Evolutionary conservation across 2,888 invertebrate genomes (phyloP).

Genomic region (Mythimna loreyi): DNA sequence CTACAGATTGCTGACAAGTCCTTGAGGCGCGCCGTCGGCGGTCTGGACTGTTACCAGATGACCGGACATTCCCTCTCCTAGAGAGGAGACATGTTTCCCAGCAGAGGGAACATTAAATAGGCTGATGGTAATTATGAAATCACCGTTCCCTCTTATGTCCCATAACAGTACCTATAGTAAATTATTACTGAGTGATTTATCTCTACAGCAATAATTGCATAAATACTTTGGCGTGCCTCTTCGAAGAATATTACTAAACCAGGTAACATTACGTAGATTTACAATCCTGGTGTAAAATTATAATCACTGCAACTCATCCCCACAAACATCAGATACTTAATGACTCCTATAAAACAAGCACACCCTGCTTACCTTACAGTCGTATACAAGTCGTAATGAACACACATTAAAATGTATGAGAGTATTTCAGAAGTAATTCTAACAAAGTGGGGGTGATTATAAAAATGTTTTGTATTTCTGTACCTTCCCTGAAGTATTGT

Average conservation of each 20-base stretch:
- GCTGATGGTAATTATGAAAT: too few relatives aligned
- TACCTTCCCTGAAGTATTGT: not conserved
- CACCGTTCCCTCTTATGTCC: too few relatives aligned
- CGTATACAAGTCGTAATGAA: constrained; percentile 38
- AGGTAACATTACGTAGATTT: not conserved
- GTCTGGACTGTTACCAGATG: too few relatives aligned
- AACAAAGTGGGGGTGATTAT: constrained; percentile 15
- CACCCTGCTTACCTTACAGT: constrained; percentile 16
- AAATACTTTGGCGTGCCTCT: not conserved
- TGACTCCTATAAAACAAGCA: constrained; percentile 6
- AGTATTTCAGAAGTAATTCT: constrained; percentile 44
- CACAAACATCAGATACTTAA: constrained; percentile 16
- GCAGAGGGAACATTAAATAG: too few relatives aligned
- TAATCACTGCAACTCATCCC: constrained; percentile 1
- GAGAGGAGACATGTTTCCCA: too few relatives aligned
- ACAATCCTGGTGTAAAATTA: not conserved
- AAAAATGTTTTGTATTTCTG: constrained; percentile 21
- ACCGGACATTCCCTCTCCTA: too few relatives aligned
- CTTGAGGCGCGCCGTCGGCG: too few relatives aligned
- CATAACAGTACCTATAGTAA: too few relatives aligned
- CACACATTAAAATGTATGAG: constrained; percentile 42
- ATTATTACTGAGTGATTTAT: too few relatives aligned
- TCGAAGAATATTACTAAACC: not conserved
- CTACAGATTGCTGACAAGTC: too few relatives aligned
- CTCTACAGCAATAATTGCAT: too few relatives aligned